Conservation (phyloP, 2,113 vertebrate genomes). For the Nymphicus hollandicus region DNA sequence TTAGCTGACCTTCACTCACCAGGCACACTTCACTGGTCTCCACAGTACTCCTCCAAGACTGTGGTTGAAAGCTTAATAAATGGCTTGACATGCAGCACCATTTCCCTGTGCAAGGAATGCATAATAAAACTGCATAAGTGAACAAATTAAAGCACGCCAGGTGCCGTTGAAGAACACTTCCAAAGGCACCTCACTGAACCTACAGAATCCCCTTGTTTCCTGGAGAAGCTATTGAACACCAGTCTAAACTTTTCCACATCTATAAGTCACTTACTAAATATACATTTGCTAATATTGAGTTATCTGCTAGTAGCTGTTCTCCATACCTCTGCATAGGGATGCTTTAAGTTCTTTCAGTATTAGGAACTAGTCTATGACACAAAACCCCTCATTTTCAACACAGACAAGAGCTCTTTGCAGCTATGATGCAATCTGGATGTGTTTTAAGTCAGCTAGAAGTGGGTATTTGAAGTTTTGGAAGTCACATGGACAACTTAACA, state of each 20-base stretch:
- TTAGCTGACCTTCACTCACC: neutral
- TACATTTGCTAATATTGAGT: rapidly evolving
- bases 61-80: neutral
- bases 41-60: neutral
- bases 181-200: neutral
- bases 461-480: neutral
- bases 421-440: neutral
- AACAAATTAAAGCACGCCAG: neutral
- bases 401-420: neutral
- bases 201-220: neutral
- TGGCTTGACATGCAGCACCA: neutral
- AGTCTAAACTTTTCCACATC: neutral
- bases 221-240: neutral
- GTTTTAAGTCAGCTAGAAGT: neutral
- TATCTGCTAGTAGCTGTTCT: neutral
- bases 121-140: neutral
- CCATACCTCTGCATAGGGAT: rapidly evolving
- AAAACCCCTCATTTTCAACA: rapidly evolving
- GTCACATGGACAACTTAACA: neutral
- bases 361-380: neutral
- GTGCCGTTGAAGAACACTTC: neutral
- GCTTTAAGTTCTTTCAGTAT: neutral
- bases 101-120: neutral
- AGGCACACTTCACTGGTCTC: neutral
- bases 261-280: neutral